These are phyloP conservation scores for Brenthis daphne DNA, from an alignment of 2,888 invertebrate species.

Conservation along the genomic window DNA sequence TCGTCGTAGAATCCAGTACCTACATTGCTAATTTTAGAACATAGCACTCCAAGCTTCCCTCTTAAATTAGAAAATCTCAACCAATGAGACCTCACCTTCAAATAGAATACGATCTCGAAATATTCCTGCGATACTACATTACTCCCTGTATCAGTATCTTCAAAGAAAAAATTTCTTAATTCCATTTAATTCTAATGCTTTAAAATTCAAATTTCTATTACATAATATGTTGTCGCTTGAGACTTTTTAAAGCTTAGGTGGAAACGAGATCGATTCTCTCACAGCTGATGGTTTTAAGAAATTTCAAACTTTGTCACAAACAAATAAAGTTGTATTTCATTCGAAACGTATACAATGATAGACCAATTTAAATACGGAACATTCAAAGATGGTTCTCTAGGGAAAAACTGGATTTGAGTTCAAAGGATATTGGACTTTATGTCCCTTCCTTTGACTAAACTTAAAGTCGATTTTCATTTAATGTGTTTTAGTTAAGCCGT, in stretches of 20 bases:
- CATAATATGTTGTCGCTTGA: slow-evolving; percentile 44
- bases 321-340: slow-evolving; percentile 44
- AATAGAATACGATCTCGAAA: slow-evolving; percentile 62
- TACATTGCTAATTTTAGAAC: background rate
- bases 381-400: slow-evolving; percentile 79
- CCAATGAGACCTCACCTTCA: slow-evolving; percentile 58
- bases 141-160: slow-evolving; percentile 54
- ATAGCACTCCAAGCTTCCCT: slow-evolving; percentile 39
- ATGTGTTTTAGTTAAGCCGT: slow-evolving; percentile 46
- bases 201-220: slow-evolving; percentile 46
- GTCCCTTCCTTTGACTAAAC: background rate
- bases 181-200: background rate
- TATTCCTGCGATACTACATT: slow-evolving; percentile 65
- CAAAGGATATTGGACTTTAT: slow-evolving; percentile 51
- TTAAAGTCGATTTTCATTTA: slow-evolving; percentile 49
- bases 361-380: slow-evolving; percentile 76
- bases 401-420: slow-evolving; percentile 63
- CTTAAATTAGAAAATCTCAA: slow-evolving; percentile 44
- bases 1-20: no score
- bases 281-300: slow-evolving; percentile 45
- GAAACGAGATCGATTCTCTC: slow-evolving; percentile 79
- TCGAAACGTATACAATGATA: slow-evolving; percentile 56
- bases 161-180: slow-evolving; percentile 44
- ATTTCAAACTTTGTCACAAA: slow-evolving; percentile 41
- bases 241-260: slow-evolving; percentile 46